Evolutionary conservation across 2,797 vertebrate species (phyloP).

Genomic region (Characodon lateralis): DNA sequence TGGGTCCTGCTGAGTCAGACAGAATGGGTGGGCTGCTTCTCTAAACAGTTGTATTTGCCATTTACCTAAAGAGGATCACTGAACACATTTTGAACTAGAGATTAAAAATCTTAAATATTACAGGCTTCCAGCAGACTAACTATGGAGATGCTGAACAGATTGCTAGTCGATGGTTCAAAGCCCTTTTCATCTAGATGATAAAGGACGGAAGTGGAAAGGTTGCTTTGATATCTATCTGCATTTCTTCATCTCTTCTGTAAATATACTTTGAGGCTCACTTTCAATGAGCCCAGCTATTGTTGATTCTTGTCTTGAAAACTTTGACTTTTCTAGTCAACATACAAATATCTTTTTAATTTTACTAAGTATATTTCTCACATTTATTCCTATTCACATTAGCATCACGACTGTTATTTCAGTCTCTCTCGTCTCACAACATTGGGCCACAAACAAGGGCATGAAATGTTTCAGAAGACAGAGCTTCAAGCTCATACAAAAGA

Average conservation of each 20-base stretch:
- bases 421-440: not conserved
- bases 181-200: slow-evolving; percentile 36
- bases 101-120: slow-evolving; percentile 9
- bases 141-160: slow-evolving; percentile 22
- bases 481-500: not conserved
- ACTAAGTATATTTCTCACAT: not conserved
- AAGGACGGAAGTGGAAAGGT: slow-evolving; percentile 25
- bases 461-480: not conserved
- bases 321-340: not conserved
- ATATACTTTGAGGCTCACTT: slow-evolving; percentile 24
- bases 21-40: not conserved
- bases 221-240: slow-evolving; percentile 34
- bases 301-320: slow-evolving; percentile 10
- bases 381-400: not conserved
- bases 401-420: not conserved
- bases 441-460: not conserved
- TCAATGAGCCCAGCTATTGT: not conserved
- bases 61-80: slow-evolving; percentile 23
- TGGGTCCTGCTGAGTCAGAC: slow-evolving; percentile 48
- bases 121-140: slow-evolving; percentile 18
- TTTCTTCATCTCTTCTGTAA: slow-evolving; percentile 8
- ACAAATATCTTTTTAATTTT: not conserved
- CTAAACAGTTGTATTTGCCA: slow-evolving; percentile 13
- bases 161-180: slow-evolving; percentile 35
- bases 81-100: slow-evolving; percentile 4